Conservation (phyloP, 2,113 vertebrate genomes). For the Psephotus haematonotus region DNA sequence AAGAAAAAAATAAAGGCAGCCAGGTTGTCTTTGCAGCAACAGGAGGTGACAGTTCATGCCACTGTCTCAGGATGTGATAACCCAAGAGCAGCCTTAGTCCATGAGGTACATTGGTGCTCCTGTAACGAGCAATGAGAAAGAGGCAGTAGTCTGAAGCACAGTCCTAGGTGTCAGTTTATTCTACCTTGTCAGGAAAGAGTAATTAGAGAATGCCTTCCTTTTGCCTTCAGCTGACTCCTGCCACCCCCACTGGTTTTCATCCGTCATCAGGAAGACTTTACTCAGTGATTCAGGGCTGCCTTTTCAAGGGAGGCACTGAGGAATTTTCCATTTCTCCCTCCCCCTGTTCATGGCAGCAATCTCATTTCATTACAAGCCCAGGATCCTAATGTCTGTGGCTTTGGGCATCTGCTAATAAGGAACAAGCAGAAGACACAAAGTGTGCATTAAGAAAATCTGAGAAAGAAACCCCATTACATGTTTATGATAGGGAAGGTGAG, state of each 20-base stretch:
- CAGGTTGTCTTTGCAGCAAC: background rate
- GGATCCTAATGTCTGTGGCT: background rate
- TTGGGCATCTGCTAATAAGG: background rate
- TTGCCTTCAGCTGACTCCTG: background rate
- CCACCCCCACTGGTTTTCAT: background rate
- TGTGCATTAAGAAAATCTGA: background rate
- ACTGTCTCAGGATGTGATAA: background rate
- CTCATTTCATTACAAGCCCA: background rate
- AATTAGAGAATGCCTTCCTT: constrained; percentile 6
- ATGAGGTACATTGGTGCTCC: accelerated
- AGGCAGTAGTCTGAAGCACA: background rate
- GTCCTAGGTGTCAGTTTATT: background rate
- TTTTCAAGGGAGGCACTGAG: background rate
- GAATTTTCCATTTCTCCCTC: background rate
- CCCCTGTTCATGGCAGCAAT: background rate
- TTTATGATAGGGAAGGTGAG: background rate
- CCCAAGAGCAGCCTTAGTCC: background rate
- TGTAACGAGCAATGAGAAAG: background rate
- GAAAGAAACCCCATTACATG: background rate
- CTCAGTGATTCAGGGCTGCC: background rate
- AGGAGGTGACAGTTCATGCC: background rate
- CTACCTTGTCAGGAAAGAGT: background rate
- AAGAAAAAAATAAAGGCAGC: background rate
- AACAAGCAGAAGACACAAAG: background rate
- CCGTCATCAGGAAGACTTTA: background rate